These are phyloP conservation scores for Archaeoteleia sp. DNA, from an alignment of 2,888 invertebrate genomes.

Conservation along the genomic window DNA sequence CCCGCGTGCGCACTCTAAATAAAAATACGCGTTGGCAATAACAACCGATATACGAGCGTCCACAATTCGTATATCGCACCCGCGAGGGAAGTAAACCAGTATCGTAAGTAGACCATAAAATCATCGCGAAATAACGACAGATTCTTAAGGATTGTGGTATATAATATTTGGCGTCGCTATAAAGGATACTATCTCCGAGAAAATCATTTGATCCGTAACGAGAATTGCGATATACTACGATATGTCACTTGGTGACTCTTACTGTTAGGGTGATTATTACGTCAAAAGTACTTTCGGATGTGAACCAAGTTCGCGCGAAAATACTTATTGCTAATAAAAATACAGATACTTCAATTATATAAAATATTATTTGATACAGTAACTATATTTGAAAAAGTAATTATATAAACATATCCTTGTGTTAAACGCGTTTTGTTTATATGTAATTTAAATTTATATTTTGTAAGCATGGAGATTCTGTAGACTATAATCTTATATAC, in stretches of 20 bases:
- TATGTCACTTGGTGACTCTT: constrained; percentile 1
- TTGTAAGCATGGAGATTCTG: no score
- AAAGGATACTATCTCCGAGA: constrained; percentile 18
- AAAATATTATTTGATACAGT: no score
- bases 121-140: constrained; percentile 48
- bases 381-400: no score
- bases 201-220: constrained; percentile 34
- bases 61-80: constrained; percentile 44
- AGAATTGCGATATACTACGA: constrained; percentile 11
- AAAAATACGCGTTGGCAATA: constrained; percentile 44
- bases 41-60: constrained; percentile 43
- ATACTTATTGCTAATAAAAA: no score
- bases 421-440: no score
- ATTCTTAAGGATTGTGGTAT: constrained; percentile 34
- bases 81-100: constrained; percentile 40
- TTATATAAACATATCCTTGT: no score
- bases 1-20: constrained; percentile 42
- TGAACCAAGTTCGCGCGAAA: not conserved
- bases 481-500: no score
- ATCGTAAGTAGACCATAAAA: constrained; percentile 47
- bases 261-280: not conserved
- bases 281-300: constrained; percentile 5
- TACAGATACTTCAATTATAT: no score
- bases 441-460: no score
- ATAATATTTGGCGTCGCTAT: constrained; percentile 21